Conservation (phyloP, 2,797 vertebrate species). For the Arnoldichthys spilopterus region DNA sequence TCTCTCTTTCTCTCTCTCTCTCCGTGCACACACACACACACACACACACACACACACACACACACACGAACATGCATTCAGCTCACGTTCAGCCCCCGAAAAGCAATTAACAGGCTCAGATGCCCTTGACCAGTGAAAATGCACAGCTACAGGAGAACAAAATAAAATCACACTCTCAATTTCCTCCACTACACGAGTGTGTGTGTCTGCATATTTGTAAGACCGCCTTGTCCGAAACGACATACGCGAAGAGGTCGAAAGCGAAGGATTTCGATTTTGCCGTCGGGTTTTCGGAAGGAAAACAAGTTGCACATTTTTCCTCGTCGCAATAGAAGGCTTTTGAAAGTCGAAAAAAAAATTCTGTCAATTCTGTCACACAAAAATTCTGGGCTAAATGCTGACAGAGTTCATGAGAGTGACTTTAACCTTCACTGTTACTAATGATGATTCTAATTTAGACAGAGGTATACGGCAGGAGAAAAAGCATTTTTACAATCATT, state of each 20-base stretch:
- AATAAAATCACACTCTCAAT: not conserved
- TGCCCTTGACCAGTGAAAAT: slow-evolving; percentile 58
- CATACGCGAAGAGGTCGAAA: not conserved
- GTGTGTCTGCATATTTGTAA: not conserved
- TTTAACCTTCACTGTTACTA: too few relatives aligned
- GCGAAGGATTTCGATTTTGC: not conserved
- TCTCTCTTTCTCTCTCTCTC: not conserved
- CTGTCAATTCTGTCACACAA: too few relatives aligned
- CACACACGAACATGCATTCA: slow-evolving; percentile 35
- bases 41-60: not conserved
- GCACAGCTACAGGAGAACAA: slow-evolving; percentile 40
- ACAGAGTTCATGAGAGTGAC: too few relatives aligned
- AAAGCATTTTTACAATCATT: too few relatives aligned
- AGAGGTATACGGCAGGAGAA: too few relatives aligned
- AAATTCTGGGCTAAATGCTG: too few relatives aligned
- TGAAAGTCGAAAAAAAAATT: too few relatives aligned
- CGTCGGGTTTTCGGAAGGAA: too few relatives aligned
- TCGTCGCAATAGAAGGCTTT: too few relatives aligned
- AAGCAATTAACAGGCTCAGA: slow-evolving; percentile 68
- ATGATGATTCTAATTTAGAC: too few relatives aligned
- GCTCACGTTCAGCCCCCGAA: slow-evolving; percentile 57
- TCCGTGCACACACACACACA: too few relatives aligned
- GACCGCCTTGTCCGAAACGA: not conserved
- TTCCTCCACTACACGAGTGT: slow-evolving; percentile 2
- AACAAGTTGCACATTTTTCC: too few relatives aligned